These are phyloP conservation scores for Pachymerium ferrugineum DNA, from an alignment of 2,888 invertebrate species.

Conservation along the genomic window DNA sequence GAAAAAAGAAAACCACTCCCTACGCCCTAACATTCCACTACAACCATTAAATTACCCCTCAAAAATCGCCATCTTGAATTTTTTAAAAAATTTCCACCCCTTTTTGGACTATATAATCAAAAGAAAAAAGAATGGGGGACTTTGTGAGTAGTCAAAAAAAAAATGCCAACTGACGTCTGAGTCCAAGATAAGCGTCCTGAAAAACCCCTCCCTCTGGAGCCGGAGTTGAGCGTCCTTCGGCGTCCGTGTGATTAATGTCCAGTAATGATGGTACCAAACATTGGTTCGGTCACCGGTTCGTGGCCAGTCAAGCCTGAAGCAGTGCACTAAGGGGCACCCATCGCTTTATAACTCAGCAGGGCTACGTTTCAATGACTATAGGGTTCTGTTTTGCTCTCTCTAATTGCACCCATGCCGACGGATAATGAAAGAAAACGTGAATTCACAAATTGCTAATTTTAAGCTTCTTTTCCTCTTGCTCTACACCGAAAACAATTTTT, in stretches of 20 bases:
- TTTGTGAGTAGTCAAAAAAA: not conserved
- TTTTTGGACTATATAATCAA: no score
- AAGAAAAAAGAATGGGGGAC: not conserved
- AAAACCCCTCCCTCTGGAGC: not conserved
- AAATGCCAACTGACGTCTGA: not conserved
- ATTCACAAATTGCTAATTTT: not conserved
- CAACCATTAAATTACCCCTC: no score
- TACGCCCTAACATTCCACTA: no score
- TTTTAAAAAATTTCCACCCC: no score
- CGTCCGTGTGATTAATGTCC: constrained; percentile 13
- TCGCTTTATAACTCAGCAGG: not conserved
- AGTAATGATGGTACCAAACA: constrained; percentile 12
- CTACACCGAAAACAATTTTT: no score
- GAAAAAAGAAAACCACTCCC: no score
- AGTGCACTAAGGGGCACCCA: not conserved
- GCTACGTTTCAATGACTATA: not conserved
- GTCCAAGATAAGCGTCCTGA: not conserved
- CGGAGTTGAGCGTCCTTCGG: not conserved
- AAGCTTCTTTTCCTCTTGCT: not conserved
- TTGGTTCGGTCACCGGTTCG: constrained; percentile 2
- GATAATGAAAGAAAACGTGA: not conserved
- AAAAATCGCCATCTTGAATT: no score
- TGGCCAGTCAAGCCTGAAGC: not conserved
- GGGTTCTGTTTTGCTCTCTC: not conserved
- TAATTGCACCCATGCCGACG: not conserved